Conservation (phyloP, 2,888 invertebrate species). For the Galerucella nymphaeae region DNA sequence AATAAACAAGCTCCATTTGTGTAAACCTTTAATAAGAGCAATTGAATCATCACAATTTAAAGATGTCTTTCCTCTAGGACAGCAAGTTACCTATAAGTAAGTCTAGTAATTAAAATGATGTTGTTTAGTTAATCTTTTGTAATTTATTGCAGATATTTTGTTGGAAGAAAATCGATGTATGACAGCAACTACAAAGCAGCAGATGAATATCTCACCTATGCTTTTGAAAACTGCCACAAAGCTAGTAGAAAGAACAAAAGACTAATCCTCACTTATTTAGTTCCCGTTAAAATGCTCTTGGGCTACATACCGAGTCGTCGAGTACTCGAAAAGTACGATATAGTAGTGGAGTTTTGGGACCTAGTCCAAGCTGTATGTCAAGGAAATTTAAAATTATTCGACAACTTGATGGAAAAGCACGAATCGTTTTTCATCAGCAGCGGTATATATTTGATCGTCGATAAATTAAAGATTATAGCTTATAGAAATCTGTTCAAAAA, state of each 20-base stretch:
- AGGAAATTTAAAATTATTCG: slow-evolving; percentile 87
- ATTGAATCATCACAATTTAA: slow-evolving; percentile 93
- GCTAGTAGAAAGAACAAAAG: slow-evolving; percentile 87
- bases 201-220: slow-evolving; percentile 91
- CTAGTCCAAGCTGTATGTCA: slow-evolving; percentile 88
- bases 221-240: slow-evolving; percentile 90
- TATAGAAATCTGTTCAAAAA: slow-evolving; percentile 96
- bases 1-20: slow-evolving; percentile 88
- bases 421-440: slow-evolving; percentile 94
- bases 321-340: slow-evolving; percentile 87
- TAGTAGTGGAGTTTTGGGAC: slow-evolving; percentile 87
- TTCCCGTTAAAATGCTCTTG: slow-evolving; percentile 96
- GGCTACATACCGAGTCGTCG: slow-evolving; percentile 91
- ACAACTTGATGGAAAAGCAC: slow-evolving; percentile 84
- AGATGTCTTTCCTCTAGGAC: slow-evolving; percentile 89
- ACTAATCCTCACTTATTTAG: slow-evolving; percentile 92
- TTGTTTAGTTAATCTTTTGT: background rate
- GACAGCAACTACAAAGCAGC: slow-evolving; percentile 96
- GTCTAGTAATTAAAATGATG: background rate
- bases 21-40: slow-evolving; percentile 95
- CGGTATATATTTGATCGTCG: slow-evolving; percentile 97
- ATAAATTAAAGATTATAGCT: slow-evolving; percentile 94
- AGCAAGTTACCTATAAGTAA: slow-evolving; percentile 91
- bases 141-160: slow-evolving; percentile 75
- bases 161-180: slow-evolving; percentile 98